Evolutionary conservation across 2,797 vertebrate genomes (phyloP).

Genomic region (Tolypeutes matacus): DNA sequence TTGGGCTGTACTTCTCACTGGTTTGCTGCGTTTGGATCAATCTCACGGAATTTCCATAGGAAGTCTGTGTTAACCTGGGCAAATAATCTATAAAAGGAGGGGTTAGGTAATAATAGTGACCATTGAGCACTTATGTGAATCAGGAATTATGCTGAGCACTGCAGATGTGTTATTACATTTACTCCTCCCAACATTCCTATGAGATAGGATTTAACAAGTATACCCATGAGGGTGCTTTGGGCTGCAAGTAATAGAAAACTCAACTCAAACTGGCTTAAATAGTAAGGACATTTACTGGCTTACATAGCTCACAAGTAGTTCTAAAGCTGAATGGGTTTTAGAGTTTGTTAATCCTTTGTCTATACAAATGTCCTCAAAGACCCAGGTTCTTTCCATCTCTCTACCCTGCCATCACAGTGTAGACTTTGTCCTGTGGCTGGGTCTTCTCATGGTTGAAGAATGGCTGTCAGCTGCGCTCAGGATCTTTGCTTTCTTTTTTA

Average conservation of each 20-base stretch:
- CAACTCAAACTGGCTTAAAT: background rate
- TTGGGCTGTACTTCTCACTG: background rate
- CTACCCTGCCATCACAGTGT: background rate
- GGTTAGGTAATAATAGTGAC: background rate
- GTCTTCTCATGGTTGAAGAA: background rate
- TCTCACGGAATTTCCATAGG: background rate
- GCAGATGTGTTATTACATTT: background rate
- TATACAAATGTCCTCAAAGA: background rate
- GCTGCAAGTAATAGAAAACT: background rate
- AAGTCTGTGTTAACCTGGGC: background rate
- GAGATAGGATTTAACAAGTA: background rate
- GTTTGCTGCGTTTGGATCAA: background rate
- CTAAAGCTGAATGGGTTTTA: background rate
- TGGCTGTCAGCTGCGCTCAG: background rate
- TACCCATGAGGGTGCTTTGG: background rate
- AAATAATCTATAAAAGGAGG: background rate
- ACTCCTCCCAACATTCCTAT: background rate
- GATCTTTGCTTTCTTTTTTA: background rate
- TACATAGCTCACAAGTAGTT: background rate
- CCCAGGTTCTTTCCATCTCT: background rate
- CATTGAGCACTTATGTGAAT: background rate
- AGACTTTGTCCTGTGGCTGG: background rate
- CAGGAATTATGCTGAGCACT: background rate
- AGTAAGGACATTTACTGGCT: slow-evolving; percentile 17
- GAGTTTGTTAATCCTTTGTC: background rate